Base-by-base conservation (phyloP, 2,888 invertebrate genomes). In the Ischnus inquisitorius region DNA sequence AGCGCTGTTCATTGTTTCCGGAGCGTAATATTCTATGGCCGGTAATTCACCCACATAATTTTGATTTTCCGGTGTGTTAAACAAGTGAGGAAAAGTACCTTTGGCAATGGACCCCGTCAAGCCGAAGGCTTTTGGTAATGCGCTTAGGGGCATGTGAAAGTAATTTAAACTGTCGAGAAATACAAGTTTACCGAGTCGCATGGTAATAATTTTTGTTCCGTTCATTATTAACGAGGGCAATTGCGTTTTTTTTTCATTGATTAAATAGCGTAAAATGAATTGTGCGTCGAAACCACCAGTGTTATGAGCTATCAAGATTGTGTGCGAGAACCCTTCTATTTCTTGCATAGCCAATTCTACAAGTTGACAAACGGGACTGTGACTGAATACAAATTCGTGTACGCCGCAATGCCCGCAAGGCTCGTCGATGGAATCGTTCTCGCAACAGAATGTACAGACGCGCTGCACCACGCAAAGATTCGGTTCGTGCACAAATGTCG, bases 81-180 rank as follows among this genome's bases (percentile, higher is more conserved):
- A 89, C 4, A 87, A 60, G 79, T 83, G 87, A 14, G 88, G 90
- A 81, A 90, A 90, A 68, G 86, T 85, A 0, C 88, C 87, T 76
- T 90, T 89, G 48, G 84, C 86, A 5, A 71, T 48, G 4, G 77
- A 65, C 1, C 64, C 81, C 0, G 74, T n/a, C 5, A 91, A 76
- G 34, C 83, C 88, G 68, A 90, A 89, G 1, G 89, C 86, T 83
- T 89, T 89, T 5, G 89, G 88, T 6, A 91, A 39, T 22, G 75
- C 82, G 2, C 81, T 41, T 8, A 90, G 75, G 16, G 86, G 72
- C 88, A 90, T 90, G 6, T 88, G 89, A 48, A 91, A 88, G 80
- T 89, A 91, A 83, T 88, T 89, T 6, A 88, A 68, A 62, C 87
- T 87, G 60, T 89, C 88, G 22, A 88, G 82, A 83, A 89, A 90